A percentile compares a stretch with the other conserved stretches of the same genome.
Conservation (phyloP, 2,113 vertebrate species). For the Halcyon malimbica region DNA sequence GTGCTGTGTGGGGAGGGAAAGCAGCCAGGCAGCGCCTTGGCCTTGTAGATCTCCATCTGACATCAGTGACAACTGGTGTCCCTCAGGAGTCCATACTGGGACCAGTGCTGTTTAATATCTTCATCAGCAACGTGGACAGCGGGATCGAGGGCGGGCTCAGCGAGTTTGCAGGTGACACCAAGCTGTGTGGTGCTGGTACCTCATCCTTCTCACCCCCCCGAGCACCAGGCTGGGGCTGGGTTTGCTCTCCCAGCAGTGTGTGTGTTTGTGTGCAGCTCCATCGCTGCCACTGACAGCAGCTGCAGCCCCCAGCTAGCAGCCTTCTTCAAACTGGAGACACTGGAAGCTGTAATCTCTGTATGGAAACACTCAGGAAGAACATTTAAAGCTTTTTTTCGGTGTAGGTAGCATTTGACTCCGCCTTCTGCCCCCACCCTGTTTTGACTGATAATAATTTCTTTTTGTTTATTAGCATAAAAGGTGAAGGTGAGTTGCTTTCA, state of each 20-base stretch:
- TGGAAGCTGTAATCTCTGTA: background rate
- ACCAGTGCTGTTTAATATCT: no score
- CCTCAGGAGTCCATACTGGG: no score
- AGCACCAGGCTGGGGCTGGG: background rate
- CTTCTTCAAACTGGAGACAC: background rate
- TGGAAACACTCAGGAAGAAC: background rate
- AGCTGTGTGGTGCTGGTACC: no score
- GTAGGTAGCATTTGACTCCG: rapidly evolving
- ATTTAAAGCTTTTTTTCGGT: background rate
- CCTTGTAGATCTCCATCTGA: background rate
- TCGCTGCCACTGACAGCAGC: background rate
- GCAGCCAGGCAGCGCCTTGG: background rate
- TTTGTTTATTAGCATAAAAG: background rate
- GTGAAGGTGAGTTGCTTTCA: background rate
- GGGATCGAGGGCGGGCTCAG: no score
- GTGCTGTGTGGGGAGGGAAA: rapidly evolving
- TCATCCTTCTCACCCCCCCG: no score
- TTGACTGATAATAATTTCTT: background rate
- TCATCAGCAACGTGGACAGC: no score
- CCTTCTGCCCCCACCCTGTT: background rate
- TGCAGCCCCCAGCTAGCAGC: background rate
- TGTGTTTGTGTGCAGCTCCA: background rate
- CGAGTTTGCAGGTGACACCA: no score
- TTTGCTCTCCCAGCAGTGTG: background rate
- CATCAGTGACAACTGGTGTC: no score